Evolutionary conservation across 2,888 invertebrate species (phyloP), one percentile per base, ranked within the genome.

Genomic region (Drosophila kuntzei): DNA sequence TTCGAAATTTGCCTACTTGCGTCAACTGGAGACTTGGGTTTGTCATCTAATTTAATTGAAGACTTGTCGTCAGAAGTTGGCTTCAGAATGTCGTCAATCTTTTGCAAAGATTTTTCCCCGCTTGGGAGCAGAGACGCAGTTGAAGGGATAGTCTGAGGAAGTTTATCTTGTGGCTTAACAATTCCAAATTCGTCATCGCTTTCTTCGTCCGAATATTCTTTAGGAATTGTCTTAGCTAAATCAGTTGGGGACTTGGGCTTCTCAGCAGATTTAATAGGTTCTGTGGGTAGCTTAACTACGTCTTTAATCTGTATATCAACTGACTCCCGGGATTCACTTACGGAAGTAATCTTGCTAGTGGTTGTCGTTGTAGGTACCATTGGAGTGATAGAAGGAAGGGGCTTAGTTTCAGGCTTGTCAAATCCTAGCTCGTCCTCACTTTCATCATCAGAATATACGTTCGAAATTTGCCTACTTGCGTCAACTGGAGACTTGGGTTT

Each of bases 151-250:
- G 22, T 18, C 20, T 49, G 49, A 49, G 49, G 20, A 22, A 37
- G 27, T 11, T 53, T 39, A 22, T 44, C 44, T 32, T 34, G 20
- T 27, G 55, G 55, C 14, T 61, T 51, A 7, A n/a, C 32, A 14
- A 37, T 20, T n/a, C 49, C 63, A 22, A 50, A 47, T 14, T 53
- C 58, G n/a, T 53, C 51, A 22, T 65, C 54, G 3, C 51, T 50
- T 14, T 51, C 37, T 9, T 51, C 50, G 22, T 51, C 37, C 14
- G 37, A 51, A 25, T 27, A 51, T 37, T 36, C 50, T 11, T 51
- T 11, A 14, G 37, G 4, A 37, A 25, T 11, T 51, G n/a, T 11
- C 18, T 22, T 34, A 22, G 49, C n/a, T 20, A 34, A 18, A 5
- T 51, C 36, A 25, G 14, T 25, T 11, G 50, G 37, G 12, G 50